Conservation (phyloP, 2,113 vertebrate species). For the Muntiacus muntjak region DNA sequence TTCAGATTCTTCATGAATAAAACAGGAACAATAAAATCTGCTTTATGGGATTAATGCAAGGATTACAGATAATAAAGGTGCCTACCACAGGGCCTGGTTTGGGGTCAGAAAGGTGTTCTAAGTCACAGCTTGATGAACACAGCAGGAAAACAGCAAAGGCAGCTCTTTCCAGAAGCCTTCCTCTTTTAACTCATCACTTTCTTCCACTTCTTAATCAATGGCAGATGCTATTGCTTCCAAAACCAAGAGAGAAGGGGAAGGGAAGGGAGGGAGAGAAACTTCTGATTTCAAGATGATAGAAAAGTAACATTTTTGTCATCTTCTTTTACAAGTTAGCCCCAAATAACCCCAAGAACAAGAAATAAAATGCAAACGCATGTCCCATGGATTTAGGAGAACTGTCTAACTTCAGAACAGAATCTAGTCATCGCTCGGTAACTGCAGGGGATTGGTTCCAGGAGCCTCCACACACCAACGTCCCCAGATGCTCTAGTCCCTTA, state of each 20-base stretch:
- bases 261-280: background rate
- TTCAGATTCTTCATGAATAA: background rate
- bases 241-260: background rate
- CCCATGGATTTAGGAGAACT: background rate
- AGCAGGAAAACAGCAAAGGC: background rate
- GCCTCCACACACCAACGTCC: background rate
- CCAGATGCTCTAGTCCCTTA: background rate
- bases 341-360: background rate
- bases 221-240: background rate
- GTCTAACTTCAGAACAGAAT: background rate
- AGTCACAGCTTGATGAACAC: background rate
- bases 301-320: background rate
- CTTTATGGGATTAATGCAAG: background rate
- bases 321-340: background rate
- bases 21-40: background rate
- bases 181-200: background rate
- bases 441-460: background rate
- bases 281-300: background rate
- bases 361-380: background rate
- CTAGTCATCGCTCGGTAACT: fast-evolving
- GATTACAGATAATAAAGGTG: background rate
- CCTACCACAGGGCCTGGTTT: background rate
- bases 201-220: background rate
- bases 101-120: background rate
- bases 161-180: background rate